Evolutionary conservation across 1,140 invertebrate species (phyloP).

Genomic region (Aphis gossypii): DNA sequence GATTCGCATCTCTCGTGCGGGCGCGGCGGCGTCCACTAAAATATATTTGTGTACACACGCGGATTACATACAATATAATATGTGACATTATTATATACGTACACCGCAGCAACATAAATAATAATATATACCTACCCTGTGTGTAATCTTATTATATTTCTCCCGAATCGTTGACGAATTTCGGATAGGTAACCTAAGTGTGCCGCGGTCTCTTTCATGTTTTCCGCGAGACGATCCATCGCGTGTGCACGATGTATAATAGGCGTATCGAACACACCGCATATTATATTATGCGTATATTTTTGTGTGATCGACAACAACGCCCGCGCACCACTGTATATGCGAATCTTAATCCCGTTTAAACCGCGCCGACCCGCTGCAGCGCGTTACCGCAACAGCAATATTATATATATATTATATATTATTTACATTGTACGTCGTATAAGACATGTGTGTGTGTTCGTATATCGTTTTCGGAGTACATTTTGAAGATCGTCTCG

Average conservation of each 20-base stretch:
- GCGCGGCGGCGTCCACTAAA: not conserved
- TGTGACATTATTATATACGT: not conserved
- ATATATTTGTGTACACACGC: not conserved
- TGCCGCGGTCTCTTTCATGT: conserved; percentile 37
- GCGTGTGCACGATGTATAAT: not conserved
- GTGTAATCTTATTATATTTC: not conserved
- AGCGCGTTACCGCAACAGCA: not conserved
- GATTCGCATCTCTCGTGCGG: not conserved
- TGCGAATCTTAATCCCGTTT: not conserved
- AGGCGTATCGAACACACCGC: not conserved
- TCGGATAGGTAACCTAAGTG: not conserved
- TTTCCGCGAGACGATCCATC: not conserved
- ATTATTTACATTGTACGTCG: not conserved
- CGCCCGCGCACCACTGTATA: not conserved
- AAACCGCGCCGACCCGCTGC: not conserved
- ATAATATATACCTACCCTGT: not conserved
- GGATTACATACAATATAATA: not conserved
- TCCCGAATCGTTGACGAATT: conserved; percentile 8
- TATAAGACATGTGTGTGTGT: no score
- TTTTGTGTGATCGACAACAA: conserved; percentile 16
- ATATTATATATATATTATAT: no score
- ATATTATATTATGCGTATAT: not conserved
- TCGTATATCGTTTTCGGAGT: not conserved
- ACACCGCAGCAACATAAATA: not conserved
- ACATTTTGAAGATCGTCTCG: not conserved